A percentile compares a stretch with the other conserved stretches of the same genome.
phyloP scores from a whole-genome alignment of 2,113 vertebrate species.

The Saccopteryx bilineata region DNA sequence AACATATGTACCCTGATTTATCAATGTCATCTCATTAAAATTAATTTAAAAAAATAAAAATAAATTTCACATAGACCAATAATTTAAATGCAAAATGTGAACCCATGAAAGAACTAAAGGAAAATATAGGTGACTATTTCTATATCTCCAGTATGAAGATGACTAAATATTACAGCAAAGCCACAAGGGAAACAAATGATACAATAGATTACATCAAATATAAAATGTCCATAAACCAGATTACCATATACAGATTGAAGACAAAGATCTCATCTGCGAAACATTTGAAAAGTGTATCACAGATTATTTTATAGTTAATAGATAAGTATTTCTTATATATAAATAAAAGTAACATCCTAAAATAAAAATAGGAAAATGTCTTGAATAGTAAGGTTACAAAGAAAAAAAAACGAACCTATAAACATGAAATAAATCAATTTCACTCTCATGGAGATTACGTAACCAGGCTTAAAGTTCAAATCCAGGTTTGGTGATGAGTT shows the following conservation, averaged over 20 bases:
- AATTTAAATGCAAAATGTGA: constrained; percentile 8
- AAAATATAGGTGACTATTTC: background rate
- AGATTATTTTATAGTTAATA: background rate
- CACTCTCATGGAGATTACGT: background rate
- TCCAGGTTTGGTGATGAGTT: background rate
- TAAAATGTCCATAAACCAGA: background rate
- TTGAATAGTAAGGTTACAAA: background rate
- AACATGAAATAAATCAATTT: background rate
- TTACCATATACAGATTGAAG: background rate
- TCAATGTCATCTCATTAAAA: too few species aligned
- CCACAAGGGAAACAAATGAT: background rate
- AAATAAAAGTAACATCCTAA: constrained; percentile 29
- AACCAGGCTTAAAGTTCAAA: background rate
- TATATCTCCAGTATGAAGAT: background rate
- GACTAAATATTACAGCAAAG: background rate
- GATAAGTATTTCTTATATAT: constrained; percentile 1
- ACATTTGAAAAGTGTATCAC: background rate
- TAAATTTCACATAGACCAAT: background rate
- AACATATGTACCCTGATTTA: too few species aligned
- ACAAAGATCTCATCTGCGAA: background rate
- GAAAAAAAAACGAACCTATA: background rate
- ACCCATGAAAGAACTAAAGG: background rate
- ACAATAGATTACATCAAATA: background rate
- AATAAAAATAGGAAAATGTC: background rate
- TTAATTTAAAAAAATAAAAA: too few species aligned